Evolutionary conservation across 2,113 vertebrate species (phyloP).

Genomic region (Sinocyclocheilus maitianheensis): DNA sequence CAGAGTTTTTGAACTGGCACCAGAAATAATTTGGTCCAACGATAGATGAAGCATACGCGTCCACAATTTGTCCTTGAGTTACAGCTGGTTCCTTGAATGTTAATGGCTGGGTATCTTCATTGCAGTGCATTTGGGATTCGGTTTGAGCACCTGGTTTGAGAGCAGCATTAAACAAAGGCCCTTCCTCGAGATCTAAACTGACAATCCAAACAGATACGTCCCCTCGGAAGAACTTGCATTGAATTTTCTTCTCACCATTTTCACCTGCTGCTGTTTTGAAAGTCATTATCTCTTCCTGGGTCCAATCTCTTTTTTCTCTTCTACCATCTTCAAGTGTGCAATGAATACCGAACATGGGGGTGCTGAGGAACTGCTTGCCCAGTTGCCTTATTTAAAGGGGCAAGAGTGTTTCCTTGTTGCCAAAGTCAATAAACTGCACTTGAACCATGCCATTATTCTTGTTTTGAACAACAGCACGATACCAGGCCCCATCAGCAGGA

Average conservation of each 20-base stretch:
- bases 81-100: constrained; percentile 64
- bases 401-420: constrained; percentile 77
- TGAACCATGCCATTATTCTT: constrained; percentile 61
- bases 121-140: neutral
- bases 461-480: constrained; percentile 82
- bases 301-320: constrained; percentile 40
- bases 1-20: constrained; percentile 77
- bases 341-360: constrained; percentile 77
- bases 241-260: constrained; percentile 65
- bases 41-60: constrained; percentile 74
- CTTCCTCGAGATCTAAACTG: constrained; percentile 72
- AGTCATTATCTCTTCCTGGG: constrained; percentile 56
- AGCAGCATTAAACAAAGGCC: constrained; percentile 60
- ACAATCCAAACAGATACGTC: constrained; percentile 83
- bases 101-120: neutral
- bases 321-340: constrained; percentile 75
- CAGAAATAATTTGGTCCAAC: constrained; percentile 84
- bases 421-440: constrained; percentile 90
- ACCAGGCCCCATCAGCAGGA: constrained; percentile 83
- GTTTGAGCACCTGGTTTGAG: constrained; percentile 15
- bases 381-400: constrained; percentile 71
- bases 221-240: constrained; percentile 79
- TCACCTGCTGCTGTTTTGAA: constrained; percentile 75
- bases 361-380: constrained; percentile 59
- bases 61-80: constrained; percentile 73